Percentiles rank a stretch among this genome's conserved stretches.
Evolutionary conservation across 2,888 invertebrate species (phyloP).

Genomic region (Lumbricus terrestris): DNA sequence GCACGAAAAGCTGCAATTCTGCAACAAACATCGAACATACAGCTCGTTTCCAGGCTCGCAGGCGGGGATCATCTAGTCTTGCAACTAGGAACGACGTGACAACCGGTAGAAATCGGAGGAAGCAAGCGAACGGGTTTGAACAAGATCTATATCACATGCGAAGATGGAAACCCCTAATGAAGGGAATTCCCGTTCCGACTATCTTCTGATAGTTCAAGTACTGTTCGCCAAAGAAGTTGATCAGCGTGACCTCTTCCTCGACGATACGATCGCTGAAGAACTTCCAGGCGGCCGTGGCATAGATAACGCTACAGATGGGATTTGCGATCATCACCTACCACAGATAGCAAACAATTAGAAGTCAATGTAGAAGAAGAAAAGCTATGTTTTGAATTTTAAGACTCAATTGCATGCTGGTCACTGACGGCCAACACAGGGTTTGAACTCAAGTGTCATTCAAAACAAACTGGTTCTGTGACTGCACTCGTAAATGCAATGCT

Average conservation of each 20-base stretch:
- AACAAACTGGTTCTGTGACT: too few species aligned
- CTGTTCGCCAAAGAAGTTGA: constrained; percentile 86
- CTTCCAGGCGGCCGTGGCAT: constrained; percentile 80
- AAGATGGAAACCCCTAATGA: constrained; percentile 71
- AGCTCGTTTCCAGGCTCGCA: not conserved
- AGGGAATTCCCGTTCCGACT: constrained; percentile 84
- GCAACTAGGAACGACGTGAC: not conserved
- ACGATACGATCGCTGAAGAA: constrained; percentile 86
- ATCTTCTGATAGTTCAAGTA: constrained; percentile 81
- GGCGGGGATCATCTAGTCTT: not conserved
- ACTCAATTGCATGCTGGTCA: not conserved
- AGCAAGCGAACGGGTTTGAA: too few species aligned
- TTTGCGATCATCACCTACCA: constrained; percentile 79
- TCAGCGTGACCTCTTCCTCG: constrained; percentile 82
- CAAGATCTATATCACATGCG: not conserved
- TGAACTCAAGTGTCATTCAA: too few species aligned
- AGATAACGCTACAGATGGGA: constrained; percentile 80
- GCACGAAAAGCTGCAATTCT: not conserved
- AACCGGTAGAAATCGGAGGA: not conserved
- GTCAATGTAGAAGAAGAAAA: not conserved
- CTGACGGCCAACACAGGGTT: too few species aligned
- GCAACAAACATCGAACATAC: not conserved
- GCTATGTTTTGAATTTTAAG: not conserved
- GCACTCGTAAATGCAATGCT: too few species aligned
- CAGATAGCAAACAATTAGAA: not conserved